Base-by-base conservation (phyloP, 2,797 vertebrate genomes). In the Hemibagrus guttatus region DNA sequence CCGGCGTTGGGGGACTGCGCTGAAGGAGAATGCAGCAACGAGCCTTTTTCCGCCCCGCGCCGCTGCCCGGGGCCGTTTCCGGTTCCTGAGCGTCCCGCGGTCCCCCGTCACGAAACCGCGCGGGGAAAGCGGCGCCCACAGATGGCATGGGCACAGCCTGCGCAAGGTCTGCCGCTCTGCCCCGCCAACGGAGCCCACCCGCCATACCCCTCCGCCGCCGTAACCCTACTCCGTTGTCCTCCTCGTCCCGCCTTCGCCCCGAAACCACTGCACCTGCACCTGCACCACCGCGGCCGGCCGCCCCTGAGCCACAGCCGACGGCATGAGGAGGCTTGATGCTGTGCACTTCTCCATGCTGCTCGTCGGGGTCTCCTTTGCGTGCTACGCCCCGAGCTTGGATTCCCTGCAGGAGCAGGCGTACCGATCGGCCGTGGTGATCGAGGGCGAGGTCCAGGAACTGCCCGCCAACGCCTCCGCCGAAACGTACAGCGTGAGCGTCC, bases 401-500 rank as follows among this genome's bases (percentile, higher is more conserved):
- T 98, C 97, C 91, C 96, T 98, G 96, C 97, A 98, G 96, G 97
- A 98, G 94, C 97, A 98, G 96, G 97, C 96, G 94, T 97, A 97
- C 96, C 96, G 95, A 93, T 97, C 98, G 90, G 95, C 97, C 88
- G 97, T 98, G 95, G 98, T 98, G 95, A 97, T 98, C 94, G 97
- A 99, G 95, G 98, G 97, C 94, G 98, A 97, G 96, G 97, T 98
- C 93, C 97, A 97, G 94, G 96, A 97, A 86, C 94, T 97, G 94
- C 96, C 95, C 90, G 93, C 89, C 91, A 96, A 96, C 94, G 93
- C 92, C 90, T 95, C 95, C 91, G 92, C 92, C 91, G 94, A 96
- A 91, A 94, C 93, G 87, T 93, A 96, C 92, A 95, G 96, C 91
- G 96, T 97, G 93, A 94, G 96, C 94, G 97, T 98, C 95, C 97